phyloP scores from a whole-genome alignment of 2,888 invertebrate genomes.

The Erebia epiphron region DNA sequence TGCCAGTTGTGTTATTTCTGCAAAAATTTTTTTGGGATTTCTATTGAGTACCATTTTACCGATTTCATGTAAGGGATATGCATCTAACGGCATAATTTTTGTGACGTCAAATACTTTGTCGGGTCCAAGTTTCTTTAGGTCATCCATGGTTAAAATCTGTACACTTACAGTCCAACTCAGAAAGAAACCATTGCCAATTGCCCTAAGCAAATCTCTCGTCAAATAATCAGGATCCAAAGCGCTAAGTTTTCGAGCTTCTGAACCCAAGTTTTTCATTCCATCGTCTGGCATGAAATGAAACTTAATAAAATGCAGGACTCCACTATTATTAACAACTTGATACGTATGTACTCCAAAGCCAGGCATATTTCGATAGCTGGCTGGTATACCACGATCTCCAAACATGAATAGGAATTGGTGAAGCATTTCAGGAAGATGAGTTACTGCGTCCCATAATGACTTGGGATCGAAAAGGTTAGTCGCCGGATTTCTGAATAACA shows the following conservation, averaged over 20 bases:
- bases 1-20: conserved; percentile 96
- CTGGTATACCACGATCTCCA: conserved; percentile 93
- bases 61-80: conserved; percentile 93
- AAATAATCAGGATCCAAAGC: conserved; percentile 92
- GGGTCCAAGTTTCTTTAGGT: conserved; percentile 88
- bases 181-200: conserved; percentile 87
- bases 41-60: conserved; percentile 93
- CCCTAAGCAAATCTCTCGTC: conserved; percentile 92
- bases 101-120: conserved; percentile 94
- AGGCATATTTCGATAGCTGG: conserved; percentile 95
- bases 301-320: conserved; percentile 89
- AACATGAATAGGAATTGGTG: conserved; percentile 93
- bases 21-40: conserved; percentile 96
- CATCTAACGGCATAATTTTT: conserved; percentile 92
- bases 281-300: conserved; percentile 95
- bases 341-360: conserved; percentile 96
- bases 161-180: conserved; percentile 90
- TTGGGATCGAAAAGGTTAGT: conserved; percentile 89
- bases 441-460: conserved; percentile 94
- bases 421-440: conserved; percentile 90
- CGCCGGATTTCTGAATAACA: conserved; percentile 94
- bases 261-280: conserved; percentile 89
- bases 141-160: conserved; percentile 91
- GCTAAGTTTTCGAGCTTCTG: conserved; percentile 85
- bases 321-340: conserved; percentile 89